phyloP scores from a whole-genome alignment of 2,113 vertebrate species.

The Cepphus grylle region DNA sequence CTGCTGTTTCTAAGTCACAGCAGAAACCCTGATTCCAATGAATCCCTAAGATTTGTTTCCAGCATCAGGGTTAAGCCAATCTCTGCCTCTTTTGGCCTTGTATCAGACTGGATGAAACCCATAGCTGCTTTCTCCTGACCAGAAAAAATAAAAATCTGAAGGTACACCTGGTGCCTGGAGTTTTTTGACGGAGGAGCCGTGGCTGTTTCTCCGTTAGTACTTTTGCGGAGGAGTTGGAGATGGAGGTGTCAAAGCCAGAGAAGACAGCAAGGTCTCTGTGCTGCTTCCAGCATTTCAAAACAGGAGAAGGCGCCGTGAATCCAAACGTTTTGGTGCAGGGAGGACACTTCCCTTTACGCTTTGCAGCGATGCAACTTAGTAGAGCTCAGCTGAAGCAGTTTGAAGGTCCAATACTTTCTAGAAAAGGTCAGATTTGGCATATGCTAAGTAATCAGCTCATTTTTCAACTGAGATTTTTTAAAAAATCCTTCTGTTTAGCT shows the following conservation, averaged over 20 bases:
- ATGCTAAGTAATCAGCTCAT: neutral
- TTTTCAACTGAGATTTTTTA: neutral
- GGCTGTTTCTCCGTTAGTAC: neutral
- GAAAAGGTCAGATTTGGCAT: neutral
- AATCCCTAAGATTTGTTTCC: neutral
- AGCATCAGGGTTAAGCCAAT: neutral
- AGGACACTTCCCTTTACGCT: accelerated
- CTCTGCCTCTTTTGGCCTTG: neutral
- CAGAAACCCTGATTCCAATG: neutral
- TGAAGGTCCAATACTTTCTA: neutral
- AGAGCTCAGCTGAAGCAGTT: neutral
- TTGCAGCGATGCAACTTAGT: neutral
- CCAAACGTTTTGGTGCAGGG: neutral
- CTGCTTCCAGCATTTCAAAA: neutral
- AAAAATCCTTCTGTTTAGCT: neutral
- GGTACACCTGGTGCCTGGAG: neutral
- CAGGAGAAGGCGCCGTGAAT: neutral
- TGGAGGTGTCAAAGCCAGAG: neutral
- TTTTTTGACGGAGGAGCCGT: neutral
- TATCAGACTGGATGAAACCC: neutral
- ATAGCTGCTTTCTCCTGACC: neutral
- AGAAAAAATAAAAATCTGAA: neutral
- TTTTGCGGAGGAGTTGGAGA: neutral
- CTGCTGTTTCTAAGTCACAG: neutral
- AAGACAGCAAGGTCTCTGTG: neutral